phyloP scores from a whole-genome alignment of 1,140 invertebrate species.

The Maniola jurtina region DNA sequence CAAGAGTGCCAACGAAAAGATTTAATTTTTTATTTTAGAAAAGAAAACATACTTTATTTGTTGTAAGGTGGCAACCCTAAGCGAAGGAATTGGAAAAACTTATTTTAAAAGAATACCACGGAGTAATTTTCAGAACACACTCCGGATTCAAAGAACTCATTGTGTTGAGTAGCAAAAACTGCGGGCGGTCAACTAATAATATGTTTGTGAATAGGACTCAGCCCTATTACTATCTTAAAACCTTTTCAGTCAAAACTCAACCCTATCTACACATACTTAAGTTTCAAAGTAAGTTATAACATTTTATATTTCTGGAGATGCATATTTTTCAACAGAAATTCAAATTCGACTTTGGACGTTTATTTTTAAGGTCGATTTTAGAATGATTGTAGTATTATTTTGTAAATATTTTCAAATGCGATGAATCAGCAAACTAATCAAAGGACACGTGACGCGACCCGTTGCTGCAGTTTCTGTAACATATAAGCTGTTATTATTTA shows the following conservation, averaged over 20 bases:
- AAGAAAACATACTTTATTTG: too few species aligned
- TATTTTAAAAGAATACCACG: slow-evolving; percentile 41
- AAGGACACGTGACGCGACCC: slow-evolving; percentile 54
- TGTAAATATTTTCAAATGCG: slow-evolving; percentile 48
- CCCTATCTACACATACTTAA: slow-evolving; percentile 9
- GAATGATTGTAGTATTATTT: slow-evolving; percentile 1
- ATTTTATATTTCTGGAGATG: neutral
- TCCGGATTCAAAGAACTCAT: slow-evolving; percentile 51
- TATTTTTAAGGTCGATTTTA: slow-evolving; percentile 9
- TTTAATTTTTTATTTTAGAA: too few species aligned
- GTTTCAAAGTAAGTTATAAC: slow-evolving; percentile 17
- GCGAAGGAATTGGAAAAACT: slow-evolving; percentile 26
- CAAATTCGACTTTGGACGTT: neutral
- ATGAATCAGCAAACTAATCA: slow-evolving; percentile 65
- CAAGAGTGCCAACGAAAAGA: too few species aligned
- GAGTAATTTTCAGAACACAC: slow-evolving; percentile 51
- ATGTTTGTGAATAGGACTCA: slow-evolving; percentile 44
- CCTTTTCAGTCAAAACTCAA: slow-evolving; percentile 26
- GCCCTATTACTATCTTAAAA: slow-evolving; percentile 18
- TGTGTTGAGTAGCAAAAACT: slow-evolving; percentile 70
- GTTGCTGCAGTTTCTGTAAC: slow-evolving; percentile 36
- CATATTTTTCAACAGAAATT: neutral
- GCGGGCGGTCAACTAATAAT: slow-evolving; percentile 71
- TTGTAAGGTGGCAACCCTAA: too few species aligned
- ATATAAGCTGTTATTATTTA: slow-evolving; percentile 42